Evolutionary conservation across 1,140 invertebrate species (phyloP).

Genomic region (Drosophila orosa): DNA sequence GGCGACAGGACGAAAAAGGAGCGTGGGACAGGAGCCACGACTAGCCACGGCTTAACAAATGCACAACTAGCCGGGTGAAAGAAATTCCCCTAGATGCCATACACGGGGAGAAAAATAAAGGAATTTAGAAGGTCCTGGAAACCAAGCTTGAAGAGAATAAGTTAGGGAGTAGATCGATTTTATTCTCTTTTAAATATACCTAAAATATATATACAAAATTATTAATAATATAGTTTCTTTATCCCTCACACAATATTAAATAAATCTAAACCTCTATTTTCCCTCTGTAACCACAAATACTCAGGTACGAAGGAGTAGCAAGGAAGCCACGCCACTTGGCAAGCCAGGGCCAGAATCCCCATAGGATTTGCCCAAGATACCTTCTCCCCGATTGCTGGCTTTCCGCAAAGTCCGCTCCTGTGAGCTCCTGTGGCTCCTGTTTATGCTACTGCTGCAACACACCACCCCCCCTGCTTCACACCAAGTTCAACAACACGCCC

Average conservation of each 20-base stretch:
- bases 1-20: constrained; percentile 18
- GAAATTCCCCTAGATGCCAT: neutral
- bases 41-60: constrained; percentile 29
- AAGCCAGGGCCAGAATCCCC: constrained; percentile 16
- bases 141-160: neutral
- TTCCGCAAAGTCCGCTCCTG: constrained; percentile 41
- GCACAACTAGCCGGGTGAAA: constrained; percentile 24
- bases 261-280: neutral
- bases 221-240: neutral
- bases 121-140: neutral
- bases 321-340: neutral
- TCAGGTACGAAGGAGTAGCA: constrained; percentile 5
- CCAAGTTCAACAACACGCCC: constrained; percentile 83
- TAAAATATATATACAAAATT: neutral
- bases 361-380: constrained; percentile 19
- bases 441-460: constrained; percentile 24
- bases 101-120: neutral
- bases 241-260: neutral
- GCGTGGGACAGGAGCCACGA: constrained; percentile 18
- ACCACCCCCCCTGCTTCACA: constrained; percentile 20
- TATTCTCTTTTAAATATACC: neutral
- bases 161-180: neutral
- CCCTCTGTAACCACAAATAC: constrained; percentile 1
- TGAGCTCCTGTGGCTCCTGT: constrained; percentile 6
- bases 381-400: constrained; percentile 12